Percentiles rank a stretch among this genome's conserved stretches.
These are phyloP conservation scores for Lysiphlebus fabarum DNA, from an alignment of 1,140 invertebrate genomes.

Conservation along the genomic window DNA sequence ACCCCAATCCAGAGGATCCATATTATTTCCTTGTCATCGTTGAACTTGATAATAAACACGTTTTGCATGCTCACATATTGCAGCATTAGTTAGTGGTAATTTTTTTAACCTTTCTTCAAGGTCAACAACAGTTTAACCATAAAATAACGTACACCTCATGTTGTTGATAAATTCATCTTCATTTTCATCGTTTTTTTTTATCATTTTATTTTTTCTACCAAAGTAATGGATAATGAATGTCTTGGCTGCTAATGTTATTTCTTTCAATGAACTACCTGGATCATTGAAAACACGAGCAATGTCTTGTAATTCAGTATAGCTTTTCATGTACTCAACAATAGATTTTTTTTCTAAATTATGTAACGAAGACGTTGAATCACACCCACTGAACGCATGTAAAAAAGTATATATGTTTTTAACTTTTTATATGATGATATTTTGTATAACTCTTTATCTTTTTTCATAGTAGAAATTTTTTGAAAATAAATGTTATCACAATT, in stretches of 20 bases:
- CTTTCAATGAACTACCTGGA: slow-evolving; percentile 7
- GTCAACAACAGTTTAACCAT: background rate
- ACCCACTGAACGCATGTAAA: slow-evolving; percentile 15
- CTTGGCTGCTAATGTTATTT: slow-evolving; percentile 6
- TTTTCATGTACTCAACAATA: background rate
- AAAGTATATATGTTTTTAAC: no score
- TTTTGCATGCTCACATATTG: slow-evolving; percentile 29
- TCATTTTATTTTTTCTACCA: no score
- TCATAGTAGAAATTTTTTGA: background rate
- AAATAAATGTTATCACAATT: background rate
- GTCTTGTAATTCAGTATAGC: background rate
- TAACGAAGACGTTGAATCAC: slow-evolving; percentile 12
- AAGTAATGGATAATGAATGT: no score
- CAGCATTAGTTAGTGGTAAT: slow-evolving; percentile 33
- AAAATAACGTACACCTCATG: background rate
- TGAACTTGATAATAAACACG: slow-evolving; percentile 50
- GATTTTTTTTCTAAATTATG: slow-evolving; percentile 12
- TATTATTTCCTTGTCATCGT: slow-evolving; percentile 44
- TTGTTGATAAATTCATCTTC: no score
- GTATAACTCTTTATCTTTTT: background rate
- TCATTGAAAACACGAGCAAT: slow-evolving; percentile 11
- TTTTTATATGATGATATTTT: slow-evolving; percentile 3
- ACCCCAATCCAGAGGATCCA: slow-evolving; percentile 44
- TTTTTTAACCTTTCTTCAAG: background rate
- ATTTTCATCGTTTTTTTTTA: no score